Percentiles rank a stretch among this genome's conserved stretches.
phyloP scores from a whole-genome alignment of 64 coral and sea anemone species.

The Actinia equina region DNA sequence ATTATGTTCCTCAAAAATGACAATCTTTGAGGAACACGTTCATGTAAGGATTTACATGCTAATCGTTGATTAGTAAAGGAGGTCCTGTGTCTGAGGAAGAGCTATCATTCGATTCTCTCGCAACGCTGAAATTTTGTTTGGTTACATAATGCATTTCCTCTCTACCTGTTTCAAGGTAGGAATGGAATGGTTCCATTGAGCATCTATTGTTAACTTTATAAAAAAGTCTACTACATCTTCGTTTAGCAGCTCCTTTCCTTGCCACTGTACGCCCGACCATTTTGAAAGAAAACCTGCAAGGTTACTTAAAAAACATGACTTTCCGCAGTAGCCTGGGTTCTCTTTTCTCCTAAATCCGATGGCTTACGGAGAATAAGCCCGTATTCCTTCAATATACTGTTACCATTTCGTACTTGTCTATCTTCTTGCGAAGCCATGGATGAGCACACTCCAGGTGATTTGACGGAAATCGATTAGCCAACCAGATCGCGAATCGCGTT shows the following conservation, averaged over 20 bases:
- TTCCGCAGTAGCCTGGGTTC: constrained; percentile 1
- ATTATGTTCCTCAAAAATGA: not conserved
- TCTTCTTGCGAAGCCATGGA: no score
- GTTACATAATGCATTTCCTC: not conserved
- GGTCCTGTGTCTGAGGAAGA: not conserved
- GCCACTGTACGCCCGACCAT: constrained; percentile 1
- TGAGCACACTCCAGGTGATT: no score
- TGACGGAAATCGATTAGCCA: no score
- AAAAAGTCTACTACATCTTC: constrained; percentile 34
- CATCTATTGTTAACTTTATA: constrained; percentile 31
- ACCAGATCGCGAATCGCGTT: no score
- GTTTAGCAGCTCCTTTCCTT: not conserved
- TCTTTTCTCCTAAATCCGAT: constrained; percentile 25
- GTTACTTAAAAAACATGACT: not conserved
- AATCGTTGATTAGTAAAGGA: not conserved
- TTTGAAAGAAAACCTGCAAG: constrained; percentile 26
- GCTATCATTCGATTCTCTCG: not conserved
- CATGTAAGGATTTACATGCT: not conserved
- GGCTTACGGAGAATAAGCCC: constrained; percentile 22
- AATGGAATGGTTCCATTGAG: not conserved
- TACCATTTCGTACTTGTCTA: constrained; percentile 15
- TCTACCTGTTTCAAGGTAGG: not conserved
- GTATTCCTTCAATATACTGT: constrained; percentile 33
- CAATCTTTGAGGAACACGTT: not conserved
- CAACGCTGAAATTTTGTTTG: not conserved